Conservation (phyloP, 2,888 invertebrate species). For the Pheosia tremula region DNA sequence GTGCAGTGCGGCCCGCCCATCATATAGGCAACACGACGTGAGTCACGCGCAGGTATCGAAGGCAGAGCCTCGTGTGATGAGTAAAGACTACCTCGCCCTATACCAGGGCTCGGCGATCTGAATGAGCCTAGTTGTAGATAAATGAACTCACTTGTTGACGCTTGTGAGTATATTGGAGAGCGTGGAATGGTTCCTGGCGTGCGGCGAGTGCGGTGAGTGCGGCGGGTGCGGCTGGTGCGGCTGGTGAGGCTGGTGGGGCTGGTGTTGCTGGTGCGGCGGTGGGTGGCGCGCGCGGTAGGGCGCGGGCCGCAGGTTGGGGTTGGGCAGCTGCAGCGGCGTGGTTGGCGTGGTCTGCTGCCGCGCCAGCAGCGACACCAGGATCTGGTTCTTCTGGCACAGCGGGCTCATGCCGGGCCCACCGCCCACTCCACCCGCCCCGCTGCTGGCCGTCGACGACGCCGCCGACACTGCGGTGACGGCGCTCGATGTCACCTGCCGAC, state of each 20-base stretch:
- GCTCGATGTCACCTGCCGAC: constrained; percentile 82
- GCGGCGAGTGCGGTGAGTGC: constrained; percentile 55
- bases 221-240: constrained; percentile 50
- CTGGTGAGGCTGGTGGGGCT: constrained; percentile 83
- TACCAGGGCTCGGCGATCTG: too few species aligned
- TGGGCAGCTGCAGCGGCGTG: constrained; percentile 88
- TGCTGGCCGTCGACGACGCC: constrained; percentile 40
- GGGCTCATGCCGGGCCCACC: constrained; percentile 83
- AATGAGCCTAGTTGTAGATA: not conserved
- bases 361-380: constrained; percentile 92
- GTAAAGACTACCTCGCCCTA: too few species aligned
- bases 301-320: constrained; percentile 83
- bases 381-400: constrained; percentile 92
- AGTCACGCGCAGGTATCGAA: too few species aligned
- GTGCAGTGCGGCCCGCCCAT: too few species aligned
- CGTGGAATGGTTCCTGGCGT: constrained; percentile 44
- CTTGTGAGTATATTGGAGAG: constrained; percentile 61
- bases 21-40: too few species aligned
- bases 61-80: too few species aligned
- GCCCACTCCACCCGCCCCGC: constrained; percentile 44
- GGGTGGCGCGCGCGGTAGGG: constrained; percentile 43
- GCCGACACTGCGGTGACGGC: constrained; percentile 83
- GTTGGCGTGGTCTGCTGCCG: constrained; percentile 88
- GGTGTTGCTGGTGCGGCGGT: constrained; percentile 86
- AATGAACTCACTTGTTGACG: constrained; percentile 46